These are phyloP conservation scores for Sternotherus odoratus DNA, from an alignment of 2,797 vertebrate genomes.

Conservation along the genomic window DNA sequence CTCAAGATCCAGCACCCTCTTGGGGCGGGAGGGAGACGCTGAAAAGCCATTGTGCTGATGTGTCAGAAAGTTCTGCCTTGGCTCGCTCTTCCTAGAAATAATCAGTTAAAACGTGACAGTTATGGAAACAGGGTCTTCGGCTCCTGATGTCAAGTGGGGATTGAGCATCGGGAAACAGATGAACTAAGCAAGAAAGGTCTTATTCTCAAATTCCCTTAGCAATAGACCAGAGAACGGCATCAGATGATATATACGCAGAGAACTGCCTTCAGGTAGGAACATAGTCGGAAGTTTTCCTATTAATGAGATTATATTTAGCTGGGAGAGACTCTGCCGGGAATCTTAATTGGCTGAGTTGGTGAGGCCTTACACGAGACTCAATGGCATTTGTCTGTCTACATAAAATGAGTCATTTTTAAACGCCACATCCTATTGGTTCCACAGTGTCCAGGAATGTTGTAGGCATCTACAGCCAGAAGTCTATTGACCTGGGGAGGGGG, in stretches of 20 bases:
- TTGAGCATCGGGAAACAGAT: slow-evolving; percentile 1
- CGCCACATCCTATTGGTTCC: neutral
- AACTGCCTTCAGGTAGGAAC: fast-evolving
- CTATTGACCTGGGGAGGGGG: neutral
- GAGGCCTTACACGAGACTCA: neutral
- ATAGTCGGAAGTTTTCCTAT: fast-evolving
- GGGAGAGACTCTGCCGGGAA: neutral
- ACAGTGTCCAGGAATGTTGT: neutral
- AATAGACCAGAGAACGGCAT: neutral
- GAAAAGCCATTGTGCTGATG: fast-evolving
- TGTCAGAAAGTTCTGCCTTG: neutral
- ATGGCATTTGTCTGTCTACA: neutral
- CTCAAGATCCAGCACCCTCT: fast-evolving
- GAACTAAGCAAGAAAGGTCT: fast-evolving
- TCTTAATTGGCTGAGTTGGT: neutral
- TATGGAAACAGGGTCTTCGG: neutral
- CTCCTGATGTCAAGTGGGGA: neutral
- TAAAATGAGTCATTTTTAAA: neutral
- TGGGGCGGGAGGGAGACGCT: neutral
- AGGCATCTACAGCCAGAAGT: neutral
- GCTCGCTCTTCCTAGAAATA: neutral
- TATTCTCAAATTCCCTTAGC: fast-evolving
- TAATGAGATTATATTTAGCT: neutral
- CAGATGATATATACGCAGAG: neutral
- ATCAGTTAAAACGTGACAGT: fast-evolving